Base-by-base conservation (phyloP, 2,113 vertebrate species). In the Ptyas mucosa region DNA sequence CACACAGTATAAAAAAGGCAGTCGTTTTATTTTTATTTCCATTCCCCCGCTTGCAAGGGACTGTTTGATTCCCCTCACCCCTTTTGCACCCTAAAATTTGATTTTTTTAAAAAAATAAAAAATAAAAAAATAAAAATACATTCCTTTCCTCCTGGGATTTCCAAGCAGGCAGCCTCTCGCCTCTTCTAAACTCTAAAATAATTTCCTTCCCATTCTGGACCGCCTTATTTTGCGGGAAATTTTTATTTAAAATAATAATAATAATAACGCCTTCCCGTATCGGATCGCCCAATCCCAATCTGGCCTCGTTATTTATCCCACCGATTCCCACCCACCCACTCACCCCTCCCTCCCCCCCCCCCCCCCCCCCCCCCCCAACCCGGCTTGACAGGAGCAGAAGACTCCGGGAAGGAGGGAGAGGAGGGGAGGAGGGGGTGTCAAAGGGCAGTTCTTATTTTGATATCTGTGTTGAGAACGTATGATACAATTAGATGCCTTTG, bases 401-500 rank as follows among this genome's bases (percentile, higher is more conserved):
- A 95, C 93, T 94, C 95, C 94, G 90, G 93, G 85, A 96, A 93
- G 92, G 95, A 97, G 92, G 96, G 96, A 95, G 57, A 24, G 57
- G 57, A 24, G 9, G 24, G 9, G 26, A n/a, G n/a, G n/a, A n/a
- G n/a, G n/a, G n/a, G n/a, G 64, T 15, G 98, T 98, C 92, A 98
- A 98, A 98, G 98, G 98, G 98, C 97, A 95, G 87, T 97, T 98
- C 98, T 91, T 94, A 95, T 97, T 98, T 96, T 98, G 98, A 98
- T 98, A 98, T 95, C 97, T 97, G 15, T 95, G 96, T 98, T 98
- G 98, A 99, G 99, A 99, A 99, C 98, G 92, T 98, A 99, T 98
- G 98, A 98, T 97, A 98, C 99, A 99, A 99, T 99, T 99, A 99
- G 98, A 97, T 97, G 97, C 97, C 98, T 98, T 98, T 99, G 99